Conservation (phyloP, 1,140 invertebrate genomes). For the Apis mellifera region Amel_HAv3.1 CM009932.2:4459001-4459500, state of each 20-base stretch:
- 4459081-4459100: constrained; percentile 26
- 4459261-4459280: background rate
- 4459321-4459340: background rate
- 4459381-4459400: no score
- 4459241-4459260: background rate
- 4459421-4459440: no score
- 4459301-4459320: background rate
- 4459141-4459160: constrained; percentile 47
- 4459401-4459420: no score
- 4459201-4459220: constrained; percentile 12
- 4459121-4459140: constrained; percentile 54
- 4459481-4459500: no score
- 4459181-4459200: constrained; percentile 22
- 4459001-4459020: no score
- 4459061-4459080: background rate
- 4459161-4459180: constrained; percentile 3
- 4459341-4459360: background rate
- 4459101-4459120: constrained; percentile 45
- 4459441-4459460: no score
- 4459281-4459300: background rate
- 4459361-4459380: background rate
- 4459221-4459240: background rate
- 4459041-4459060: background rate
- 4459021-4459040: no score
- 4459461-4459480: no score